Evolutionary conservation across 2,113 vertebrate genomes (phyloP), one percentile per base, ranked within the genome.

Genomic region (Carlito syrichta): DNA sequence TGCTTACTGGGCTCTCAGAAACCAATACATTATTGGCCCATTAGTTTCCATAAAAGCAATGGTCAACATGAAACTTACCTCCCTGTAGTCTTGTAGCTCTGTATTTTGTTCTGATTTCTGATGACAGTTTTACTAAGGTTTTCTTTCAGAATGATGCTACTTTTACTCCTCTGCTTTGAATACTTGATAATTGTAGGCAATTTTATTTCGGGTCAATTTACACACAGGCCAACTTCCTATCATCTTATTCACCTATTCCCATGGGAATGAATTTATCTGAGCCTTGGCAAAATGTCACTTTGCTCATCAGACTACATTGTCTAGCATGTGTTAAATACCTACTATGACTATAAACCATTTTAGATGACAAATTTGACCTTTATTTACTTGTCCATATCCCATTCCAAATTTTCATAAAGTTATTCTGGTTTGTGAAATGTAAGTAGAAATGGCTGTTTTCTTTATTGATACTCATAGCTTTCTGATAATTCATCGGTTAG

Each of bases 41-140:
- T 83, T 77, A 89, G 19, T 79, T 93, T 96, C 71, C 12, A 19
- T 87, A 69, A 91, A 96, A 97, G 78, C 76, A 52, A 71, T 62
- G 73, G 40, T 71, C 54, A 93, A 38, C 56, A 32, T 43, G 27
- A 84, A 66, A 40, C 27, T 58, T 77, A 60, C 63, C n/a, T 73
- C 71, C 48, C 8, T 50, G 19, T n/a, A 60, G 38, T 71, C 87
- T 69, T 45, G 45, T 20, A 78, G 56, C 30, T 11, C 40, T 66
- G 20, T 20, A 50, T 22, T 84, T 81, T 71, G 66, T 77, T 40
- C 27, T 50, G 9, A n/a, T 50, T 22, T 84, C n/a, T 84, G 19
- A 79, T 58, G 12, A 35, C 52, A 54, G 35, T 79, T 91, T 85
- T 93, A 19, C 16, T 40, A 23, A 6, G 10, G 5, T 11, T 27